Percentiles rank a stretch among this genome's conserved stretches.
phyloP scores from a whole-genome alignment of 2,113 vertebrate species.

The Phasianus colchicus region DNA sequence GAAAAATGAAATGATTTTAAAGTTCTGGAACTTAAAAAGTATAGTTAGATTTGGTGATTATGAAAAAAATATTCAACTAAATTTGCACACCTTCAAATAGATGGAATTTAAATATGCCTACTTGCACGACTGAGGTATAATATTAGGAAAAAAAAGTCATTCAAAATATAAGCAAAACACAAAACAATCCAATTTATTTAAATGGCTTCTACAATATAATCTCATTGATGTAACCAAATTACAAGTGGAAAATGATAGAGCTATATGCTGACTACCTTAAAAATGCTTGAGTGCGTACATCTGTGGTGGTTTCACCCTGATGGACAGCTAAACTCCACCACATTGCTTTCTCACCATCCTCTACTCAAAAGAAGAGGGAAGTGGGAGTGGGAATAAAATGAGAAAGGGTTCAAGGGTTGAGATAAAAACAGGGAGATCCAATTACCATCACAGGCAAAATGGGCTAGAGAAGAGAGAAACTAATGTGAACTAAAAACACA shows the following conservation, averaged over 20 bases:
- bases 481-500: too few relatives aligned
- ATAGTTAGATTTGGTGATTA: not conserved
- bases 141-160: not conserved
- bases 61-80: not conserved
- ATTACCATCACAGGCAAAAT: too few relatives aligned
- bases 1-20: not conserved
- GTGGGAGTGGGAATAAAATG: too few relatives aligned
- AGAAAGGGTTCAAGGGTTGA: too few relatives aligned
- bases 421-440: too few relatives aligned
- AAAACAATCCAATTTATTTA: not conserved
- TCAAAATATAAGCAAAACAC: not conserved
- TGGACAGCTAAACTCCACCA: too few relatives aligned
- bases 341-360: too few relatives aligned
- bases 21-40: not conserved
- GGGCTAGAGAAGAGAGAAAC: too few relatives aligned
- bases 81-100: not conserved
- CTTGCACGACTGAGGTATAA: not conserved
- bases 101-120: not conserved
- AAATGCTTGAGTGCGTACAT: not conserved
- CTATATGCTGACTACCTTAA: not conserved
- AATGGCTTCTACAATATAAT: not conserved
- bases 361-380: too few relatives aligned
- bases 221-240: not conserved
- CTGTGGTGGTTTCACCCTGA: not conserved
- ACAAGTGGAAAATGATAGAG: fast-evolving